Evolutionary conservation across 2,888 invertebrate genomes (phyloP).

Genomic region (Kryphioiulus occultus): DNA sequence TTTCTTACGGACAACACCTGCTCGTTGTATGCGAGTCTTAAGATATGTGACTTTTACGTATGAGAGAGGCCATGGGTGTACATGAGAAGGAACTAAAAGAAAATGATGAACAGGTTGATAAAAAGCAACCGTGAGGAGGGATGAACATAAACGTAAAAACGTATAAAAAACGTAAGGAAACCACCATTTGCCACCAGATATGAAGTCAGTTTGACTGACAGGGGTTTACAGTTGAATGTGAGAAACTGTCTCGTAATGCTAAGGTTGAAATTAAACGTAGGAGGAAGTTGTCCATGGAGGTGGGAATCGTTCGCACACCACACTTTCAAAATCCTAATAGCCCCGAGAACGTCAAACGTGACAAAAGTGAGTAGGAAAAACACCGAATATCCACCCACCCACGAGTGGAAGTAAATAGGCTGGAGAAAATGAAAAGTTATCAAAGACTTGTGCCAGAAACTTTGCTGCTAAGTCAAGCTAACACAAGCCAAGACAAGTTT

Average conservation of each 20-base stretch:
- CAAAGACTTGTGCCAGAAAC: not conserved
- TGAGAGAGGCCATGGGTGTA: not conserved
- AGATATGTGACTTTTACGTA: not conserved
- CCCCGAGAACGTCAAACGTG: not conserved
- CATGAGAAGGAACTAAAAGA: not conserved
- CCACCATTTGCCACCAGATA: not conserved
- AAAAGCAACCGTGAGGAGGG: not conserved
- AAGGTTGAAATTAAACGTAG: constrained; percentile 11
- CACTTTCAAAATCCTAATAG: not conserved
- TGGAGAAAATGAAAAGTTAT: not conserved
- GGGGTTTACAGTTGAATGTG: constrained; percentile 14
- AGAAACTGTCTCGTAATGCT: constrained; percentile 22
- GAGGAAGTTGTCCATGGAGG: constrained; percentile 21
- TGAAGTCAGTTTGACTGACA: constrained; percentile 32
- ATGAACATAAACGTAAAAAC: not conserved
- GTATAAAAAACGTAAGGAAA: not conserved
- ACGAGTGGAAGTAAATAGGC: not conserved
- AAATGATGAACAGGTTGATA: constrained; percentile 10
- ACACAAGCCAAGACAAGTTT: too few species aligned
- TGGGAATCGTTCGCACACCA: not conserved
- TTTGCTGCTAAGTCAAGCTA: too few species aligned
- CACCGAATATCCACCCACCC: not conserved
- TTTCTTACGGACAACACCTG: not conserved
- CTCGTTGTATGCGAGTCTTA: too few species aligned
- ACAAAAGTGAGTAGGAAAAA: not conserved